Percentiles rank a stretch among this genome's conserved stretches.
Evolutionary conservation across 1,140 invertebrate species (phyloP).

Genomic region (Apis cerana): DNA sequence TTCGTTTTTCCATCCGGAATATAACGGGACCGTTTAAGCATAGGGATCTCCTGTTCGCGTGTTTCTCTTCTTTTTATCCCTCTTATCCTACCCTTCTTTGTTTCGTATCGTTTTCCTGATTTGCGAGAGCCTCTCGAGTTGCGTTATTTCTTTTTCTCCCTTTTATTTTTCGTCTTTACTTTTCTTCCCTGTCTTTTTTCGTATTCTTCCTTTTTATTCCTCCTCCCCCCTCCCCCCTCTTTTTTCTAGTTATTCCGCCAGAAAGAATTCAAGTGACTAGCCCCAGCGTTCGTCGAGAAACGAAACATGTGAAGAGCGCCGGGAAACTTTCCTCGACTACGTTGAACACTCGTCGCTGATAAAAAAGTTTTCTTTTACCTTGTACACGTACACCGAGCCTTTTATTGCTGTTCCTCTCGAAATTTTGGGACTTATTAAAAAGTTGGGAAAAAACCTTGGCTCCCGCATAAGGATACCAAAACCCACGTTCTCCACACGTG

Average conservation of each 20-base stretch:
- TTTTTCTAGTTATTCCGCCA: not conserved
- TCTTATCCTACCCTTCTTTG: slow-evolving; percentile 1
- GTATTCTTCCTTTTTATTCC: too few species aligned
- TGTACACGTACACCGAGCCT: not conserved
- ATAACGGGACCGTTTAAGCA: slow-evolving; percentile 4
- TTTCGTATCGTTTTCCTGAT: slow-evolving; percentile 24
- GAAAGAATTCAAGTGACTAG: slow-evolving; percentile 31
- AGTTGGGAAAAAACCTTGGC: not conserved
- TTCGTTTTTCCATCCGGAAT: slow-evolving; percentile 2
- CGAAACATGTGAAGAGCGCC: slow-evolving; percentile 1
- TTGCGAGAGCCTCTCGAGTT: slow-evolving; percentile 3
- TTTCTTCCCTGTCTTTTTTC: not conserved
- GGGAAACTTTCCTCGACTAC: not conserved
- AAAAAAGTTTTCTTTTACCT: not conserved
- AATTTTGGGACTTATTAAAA: slow-evolving; percentile 37
- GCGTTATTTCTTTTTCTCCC: not conserved
- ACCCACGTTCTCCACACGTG: not conserved
- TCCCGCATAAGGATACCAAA: too few species aligned
- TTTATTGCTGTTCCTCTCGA: not conserved
- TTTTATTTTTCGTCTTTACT: not conserved
- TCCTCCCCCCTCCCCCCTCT: too few species aligned
- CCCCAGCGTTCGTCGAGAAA: slow-evolving; percentile 4
- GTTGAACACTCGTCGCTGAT: slow-evolving; percentile 4
- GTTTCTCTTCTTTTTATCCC: not conserved
- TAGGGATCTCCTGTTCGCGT: not conserved